Conservation (phyloP, 2,113 vertebrate species). For the Ursus arctos region DNA sequence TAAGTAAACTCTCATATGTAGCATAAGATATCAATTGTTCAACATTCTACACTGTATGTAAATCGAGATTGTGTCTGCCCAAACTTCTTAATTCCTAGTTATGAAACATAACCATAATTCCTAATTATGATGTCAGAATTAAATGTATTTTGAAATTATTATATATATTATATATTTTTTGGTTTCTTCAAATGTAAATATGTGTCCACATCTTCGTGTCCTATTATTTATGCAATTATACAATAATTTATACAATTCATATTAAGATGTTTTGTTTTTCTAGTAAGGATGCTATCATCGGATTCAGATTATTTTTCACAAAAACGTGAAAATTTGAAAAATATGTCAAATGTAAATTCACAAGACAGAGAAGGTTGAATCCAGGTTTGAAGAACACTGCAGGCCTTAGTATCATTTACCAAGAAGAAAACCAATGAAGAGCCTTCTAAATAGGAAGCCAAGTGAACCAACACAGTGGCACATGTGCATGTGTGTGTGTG, state of each 20-base stretch:
- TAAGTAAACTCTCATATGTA: background rate
- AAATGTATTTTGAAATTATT: background rate
- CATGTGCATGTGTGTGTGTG: background rate
- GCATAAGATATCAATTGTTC: background rate
- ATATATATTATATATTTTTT: background rate
- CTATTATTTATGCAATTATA: background rate
- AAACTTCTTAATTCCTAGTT: background rate
- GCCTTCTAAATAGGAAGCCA: background rate
- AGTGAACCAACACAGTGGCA: background rate
- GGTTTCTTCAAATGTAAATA: background rate
- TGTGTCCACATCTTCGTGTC: background rate
- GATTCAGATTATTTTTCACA: background rate
- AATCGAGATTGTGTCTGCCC: background rate
- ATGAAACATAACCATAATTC: background rate
- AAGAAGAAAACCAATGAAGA: background rate
- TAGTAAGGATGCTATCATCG: background rate
- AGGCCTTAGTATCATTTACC: background rate
- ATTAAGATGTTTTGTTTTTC: background rate
- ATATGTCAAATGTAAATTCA: background rate
- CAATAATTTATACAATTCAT: background rate
- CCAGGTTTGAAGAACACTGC: background rate
- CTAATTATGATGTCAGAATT: background rate
- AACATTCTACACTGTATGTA: background rate
- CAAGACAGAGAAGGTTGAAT: background rate
- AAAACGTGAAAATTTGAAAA: slow-evolving; percentile 1